Base-by-base conservation (phyloP, 2,888 invertebrate species). In the Meloe dianella region DNA sequence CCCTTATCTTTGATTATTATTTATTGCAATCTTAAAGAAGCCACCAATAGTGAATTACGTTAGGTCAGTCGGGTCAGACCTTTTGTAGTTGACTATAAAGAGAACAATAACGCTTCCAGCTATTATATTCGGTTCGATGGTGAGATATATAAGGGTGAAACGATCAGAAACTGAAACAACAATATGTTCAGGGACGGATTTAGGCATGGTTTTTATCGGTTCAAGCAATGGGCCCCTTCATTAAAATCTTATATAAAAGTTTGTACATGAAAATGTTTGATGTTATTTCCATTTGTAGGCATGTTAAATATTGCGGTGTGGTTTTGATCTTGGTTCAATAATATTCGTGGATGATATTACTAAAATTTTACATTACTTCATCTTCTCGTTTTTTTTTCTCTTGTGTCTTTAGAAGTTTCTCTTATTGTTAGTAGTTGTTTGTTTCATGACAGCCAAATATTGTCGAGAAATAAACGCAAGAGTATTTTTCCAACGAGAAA, bases 1-100 rank as follows among this genome's bases (percentile, higher is more conserved):
- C 68, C 54, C 64, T 68, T 68, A 70, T 68, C 70, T 61, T 35
- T 35, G 64, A 64, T 67, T 70, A 66, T 68, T 70, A 68, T 70
- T 70, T 70, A 67, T 67, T 63, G 14, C 63, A 41, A 63, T 63
- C 63, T 27, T 63, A 12, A 41, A 63, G 63, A 63, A 47, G 54
- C 63, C 63, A 51, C 66, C 63, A 66, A 3, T 63, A 22, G 58
- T 57, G 64, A 67, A 67, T 67, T 63, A 63, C 63, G 59, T 56
- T 61, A 66, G 66, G 66, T 66, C 66, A 66, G 38, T 63, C 63
- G 22, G 59, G 30, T n/a, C 63, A 12, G 24, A 54, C 6, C 24
- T 24, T 66, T 66, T 66, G 66, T 66, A 41, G 62, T 57, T 60
- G 60, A 47, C 62, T 60, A 54, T 24, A 54, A 54, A 62, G 63